phyloP scores from a whole-genome alignment of 2,797 vertebrate species.

The Knipowitschia caucasica region DNA sequence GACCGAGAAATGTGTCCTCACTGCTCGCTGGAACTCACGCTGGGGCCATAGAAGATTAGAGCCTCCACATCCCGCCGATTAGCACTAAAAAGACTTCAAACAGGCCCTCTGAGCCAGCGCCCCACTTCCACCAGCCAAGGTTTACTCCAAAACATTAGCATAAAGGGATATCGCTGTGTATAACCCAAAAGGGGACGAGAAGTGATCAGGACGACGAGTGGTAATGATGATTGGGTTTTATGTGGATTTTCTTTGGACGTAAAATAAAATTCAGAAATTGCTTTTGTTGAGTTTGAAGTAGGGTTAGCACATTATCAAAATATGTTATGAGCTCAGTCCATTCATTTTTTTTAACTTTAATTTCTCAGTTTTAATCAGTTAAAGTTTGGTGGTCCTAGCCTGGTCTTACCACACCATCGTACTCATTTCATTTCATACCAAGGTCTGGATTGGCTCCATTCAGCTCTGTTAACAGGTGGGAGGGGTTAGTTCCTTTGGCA shows the following conservation, averaged over 20 bases:
- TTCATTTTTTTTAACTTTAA: too few relatives aligned
- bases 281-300: too few relatives aligned
- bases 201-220: neutral
- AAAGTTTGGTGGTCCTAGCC: too few relatives aligned
- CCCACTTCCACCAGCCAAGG: neutral
- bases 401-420: too few relatives aligned
- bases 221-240: neutral
- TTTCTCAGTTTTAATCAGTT: too few relatives aligned
- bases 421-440: too few relatives aligned
- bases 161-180: constrained; percentile 4
- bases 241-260: neutral
- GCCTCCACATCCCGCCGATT: neutral
- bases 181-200: neutral
- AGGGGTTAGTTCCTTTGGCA: too few relatives aligned
- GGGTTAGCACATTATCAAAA: too few relatives aligned
- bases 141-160: constrained; percentile 1
- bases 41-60: constrained; percentile 14
- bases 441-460: too few relatives aligned
- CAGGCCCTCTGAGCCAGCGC: neutral
- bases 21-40: constrained; percentile 6
- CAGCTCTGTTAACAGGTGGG: too few relatives aligned
- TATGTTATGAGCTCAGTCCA: too few relatives aligned
- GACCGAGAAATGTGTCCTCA: constrained; percentile 47
- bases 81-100: constrained; percentile 7
- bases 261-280: neutral